These are phyloP conservation scores for Charanyca ferruginea DNA, from an alignment of 2,888 invertebrate genomes.

Conservation along the genomic window DNA sequence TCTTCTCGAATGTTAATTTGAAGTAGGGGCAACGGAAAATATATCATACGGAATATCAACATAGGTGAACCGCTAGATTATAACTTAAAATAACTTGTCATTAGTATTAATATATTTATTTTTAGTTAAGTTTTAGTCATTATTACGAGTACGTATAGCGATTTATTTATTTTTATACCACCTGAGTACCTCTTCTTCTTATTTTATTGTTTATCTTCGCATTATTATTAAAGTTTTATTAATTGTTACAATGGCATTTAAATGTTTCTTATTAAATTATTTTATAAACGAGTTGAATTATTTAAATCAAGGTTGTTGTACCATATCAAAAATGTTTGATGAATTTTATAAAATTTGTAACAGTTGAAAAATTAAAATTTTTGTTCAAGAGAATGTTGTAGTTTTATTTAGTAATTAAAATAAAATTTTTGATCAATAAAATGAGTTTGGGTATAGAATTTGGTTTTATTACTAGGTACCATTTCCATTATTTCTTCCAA, in stretches of 20 bases:
- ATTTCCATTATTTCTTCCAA: no score
- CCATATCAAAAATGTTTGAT: conserved; percentile 50
- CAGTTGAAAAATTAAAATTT: conserved; percentile 71
- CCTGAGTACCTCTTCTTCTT: conserved; percentile 90
- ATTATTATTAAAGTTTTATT: conserved; percentile 71
- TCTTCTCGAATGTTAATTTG: conserved; percentile 82
- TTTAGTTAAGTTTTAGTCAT: conserved; percentile 87
- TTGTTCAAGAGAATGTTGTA: conserved; percentile 64
- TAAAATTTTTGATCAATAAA: conserved; percentile 18
- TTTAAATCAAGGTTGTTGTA: conserved; percentile 56
- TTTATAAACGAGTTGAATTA: conserved; percentile 51
- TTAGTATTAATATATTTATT: conserved; percentile 91
- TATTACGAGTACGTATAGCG: conserved; percentile 77
- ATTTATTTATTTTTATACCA: conserved; percentile 86
- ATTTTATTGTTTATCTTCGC: conserved; percentile 76
- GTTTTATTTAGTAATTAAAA: conserved; percentile 62
- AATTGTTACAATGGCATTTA: conserved; percentile 67
- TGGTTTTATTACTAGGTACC: conserved; percentile 21
- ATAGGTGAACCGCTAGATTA: conserved; percentile 89
- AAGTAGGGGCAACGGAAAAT: conserved; percentile 90
- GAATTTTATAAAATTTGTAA: conserved; percentile 57
- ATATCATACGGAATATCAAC: conserved; percentile 80
- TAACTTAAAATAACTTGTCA: conserved; percentile 90
- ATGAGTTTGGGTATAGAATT: conserved; percentile 3
- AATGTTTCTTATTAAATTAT: conserved; percentile 62